A percentile compares a stretch with the other conserved stretches of the same genome.
These are phyloP conservation scores for Timema cristinae DNA, from an alignment of 2,888 invertebrate species.

Conservation along the genomic window DNA sequence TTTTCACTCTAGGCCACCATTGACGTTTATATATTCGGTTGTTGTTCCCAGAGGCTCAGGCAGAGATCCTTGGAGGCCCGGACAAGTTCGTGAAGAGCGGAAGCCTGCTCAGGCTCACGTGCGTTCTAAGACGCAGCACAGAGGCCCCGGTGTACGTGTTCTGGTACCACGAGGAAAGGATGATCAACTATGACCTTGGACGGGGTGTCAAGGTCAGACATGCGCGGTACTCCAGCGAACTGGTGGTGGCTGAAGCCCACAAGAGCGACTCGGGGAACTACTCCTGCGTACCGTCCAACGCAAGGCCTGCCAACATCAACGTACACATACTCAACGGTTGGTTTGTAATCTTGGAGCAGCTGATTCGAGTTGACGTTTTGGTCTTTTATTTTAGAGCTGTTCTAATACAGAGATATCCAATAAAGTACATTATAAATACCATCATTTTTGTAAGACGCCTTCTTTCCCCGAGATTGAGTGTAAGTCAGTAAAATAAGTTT, in stretches of 20 bases:
- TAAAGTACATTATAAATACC: no score
- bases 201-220: slow-evolving; percentile 47
- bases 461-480: no score
- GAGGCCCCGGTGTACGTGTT: slow-evolving; percentile 43
- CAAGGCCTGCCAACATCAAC: slow-evolving; percentile 67
- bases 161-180: slow-evolving; percentile 48
- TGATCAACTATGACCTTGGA: slow-evolving; percentile 45
- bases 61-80: slow-evolving; percentile 43
- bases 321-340: slow-evolving; percentile 61
- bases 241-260: slow-evolving; percentile 51
- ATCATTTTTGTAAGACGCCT: no score
- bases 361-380: no score
- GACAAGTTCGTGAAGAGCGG: slow-evolving; percentile 46
- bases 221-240: slow-evolving; percentile 48
- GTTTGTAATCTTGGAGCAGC: slow-evolving; percentile 36
- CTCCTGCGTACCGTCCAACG: slow-evolving; percentile 75
- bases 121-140: slow-evolving; percentile 41
- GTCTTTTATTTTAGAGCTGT: no score
- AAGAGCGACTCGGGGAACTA: slow-evolving; percentile 72
- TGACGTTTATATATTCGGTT: no score
- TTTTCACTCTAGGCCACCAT: no score
- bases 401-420: no score
- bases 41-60: slow-evolving; percentile 38
- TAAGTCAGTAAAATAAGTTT: no score
- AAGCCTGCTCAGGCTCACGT: slow-evolving; percentile 43